Base-by-base conservation (phyloP, 2,113 vertebrate genomes). In the Pyxicephalus adspersus region DNA sequence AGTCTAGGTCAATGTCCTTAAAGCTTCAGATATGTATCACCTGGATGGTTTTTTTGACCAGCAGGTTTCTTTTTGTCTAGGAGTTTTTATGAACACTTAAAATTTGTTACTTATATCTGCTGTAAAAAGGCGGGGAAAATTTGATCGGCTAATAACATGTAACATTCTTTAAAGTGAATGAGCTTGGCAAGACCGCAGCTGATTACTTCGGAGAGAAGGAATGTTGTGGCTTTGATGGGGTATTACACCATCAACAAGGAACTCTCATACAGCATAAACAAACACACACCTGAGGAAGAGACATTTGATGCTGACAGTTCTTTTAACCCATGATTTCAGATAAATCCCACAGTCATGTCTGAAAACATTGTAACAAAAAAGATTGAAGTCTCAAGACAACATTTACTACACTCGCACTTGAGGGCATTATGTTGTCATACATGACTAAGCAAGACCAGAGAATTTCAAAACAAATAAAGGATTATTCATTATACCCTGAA, bases 181-280 rank as follows among this genome's bases (percentile, higher is more conserved):
- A 72, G 5, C 51, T 57, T 73, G 11, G 52, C 19, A 15, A 58
- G 22, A 45, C 50, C 63, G 55, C 19, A 51, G n/a, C 50, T 19
- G 29, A 78, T 78, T 78, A 67, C 52, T 31, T 68, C n/a, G 5
- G 17, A 9, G 5, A 64, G 67, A 57, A 58, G 51, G 76, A 78
- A 78, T 78, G 64, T 9, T 78, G 76, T 78, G 76, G 76, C 67
- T 67, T 64, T 38, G 13, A 31, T 38, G 17, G 17, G 5, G 51
- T 17, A 58, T 78, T 67, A 45, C 51, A 28, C 5, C 51, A 68
- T 50, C 28, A 4, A 25, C 18, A 38, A 34, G 50, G 51, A 58
- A 58, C 51, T 34, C 25, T 7, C 28, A 64, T 54, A 22, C 17
- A 13, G 38, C 38, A 45, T 45, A 28, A n/a, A 51, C 45, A 65